Conservation (phyloP, 2,113 vertebrate genomes). For the Climacteris rufus region DNA sequence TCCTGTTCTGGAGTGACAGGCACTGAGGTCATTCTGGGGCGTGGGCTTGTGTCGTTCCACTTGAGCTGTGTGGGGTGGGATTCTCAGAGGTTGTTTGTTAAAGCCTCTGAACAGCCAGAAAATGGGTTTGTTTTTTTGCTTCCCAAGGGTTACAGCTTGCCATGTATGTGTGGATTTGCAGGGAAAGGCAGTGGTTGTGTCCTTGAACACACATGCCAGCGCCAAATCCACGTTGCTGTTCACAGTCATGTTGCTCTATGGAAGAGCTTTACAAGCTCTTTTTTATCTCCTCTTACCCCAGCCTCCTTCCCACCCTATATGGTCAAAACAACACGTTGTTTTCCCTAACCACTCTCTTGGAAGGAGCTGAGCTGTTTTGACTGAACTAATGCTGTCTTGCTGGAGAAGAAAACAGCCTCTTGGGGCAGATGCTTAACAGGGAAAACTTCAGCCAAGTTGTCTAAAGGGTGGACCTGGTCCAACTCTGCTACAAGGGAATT, state of each 20-base stretch:
- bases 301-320: neutral
- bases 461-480: neutral
- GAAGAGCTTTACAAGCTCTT: neutral
- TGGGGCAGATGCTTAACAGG: neutral
- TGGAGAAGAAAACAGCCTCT: neutral
- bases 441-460: neutral
- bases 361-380: slow-evolving; percentile 25
- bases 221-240: neutral
- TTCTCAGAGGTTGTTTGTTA: neutral
- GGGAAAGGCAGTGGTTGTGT: neutral
- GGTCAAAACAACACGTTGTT: neutral
- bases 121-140: neutral
- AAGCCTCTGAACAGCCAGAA: neutral
- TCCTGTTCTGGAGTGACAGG: neutral
- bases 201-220: neutral
- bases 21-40: neutral
- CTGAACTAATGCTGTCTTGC: neutral
- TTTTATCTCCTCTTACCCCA: neutral
- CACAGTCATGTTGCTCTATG: neutral
- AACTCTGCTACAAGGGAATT: neutral
- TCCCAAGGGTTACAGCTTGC: neutral
- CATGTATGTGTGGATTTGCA: neutral
- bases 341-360: neutral
- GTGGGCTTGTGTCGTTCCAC: neutral
- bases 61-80: neutral